A percentile compares a stretch with the other conserved stretches of the same genome.
Conservation (phyloP, 2,888 invertebrate genomes). For the Enchytraeus crypticus region DNA sequence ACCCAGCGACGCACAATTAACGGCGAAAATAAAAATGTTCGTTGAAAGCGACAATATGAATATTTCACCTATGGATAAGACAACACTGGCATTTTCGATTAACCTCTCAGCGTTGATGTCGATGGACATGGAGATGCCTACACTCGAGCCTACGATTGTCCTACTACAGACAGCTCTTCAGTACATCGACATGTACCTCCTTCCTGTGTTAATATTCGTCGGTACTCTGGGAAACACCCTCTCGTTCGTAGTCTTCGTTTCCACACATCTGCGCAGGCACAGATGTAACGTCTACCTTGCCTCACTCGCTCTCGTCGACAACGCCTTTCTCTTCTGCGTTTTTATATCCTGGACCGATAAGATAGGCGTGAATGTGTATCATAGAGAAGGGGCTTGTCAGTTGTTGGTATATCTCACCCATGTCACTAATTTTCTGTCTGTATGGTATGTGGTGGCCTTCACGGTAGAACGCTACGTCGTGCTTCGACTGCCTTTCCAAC, state of each 20-base stretch:
- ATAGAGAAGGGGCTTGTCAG: constrained; percentile 19
- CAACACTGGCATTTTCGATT: too few relatives aligned
- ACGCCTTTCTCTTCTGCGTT: not conserved
- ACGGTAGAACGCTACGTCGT: constrained; percentile 23
- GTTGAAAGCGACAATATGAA: too few relatives aligned
- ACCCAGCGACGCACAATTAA: too few relatives aligned
- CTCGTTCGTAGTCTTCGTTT: constrained; percentile 51
- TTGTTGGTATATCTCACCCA: constrained; percentile 21
- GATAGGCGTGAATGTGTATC: constrained; percentile 4
- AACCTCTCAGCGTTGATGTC: too few relatives aligned
- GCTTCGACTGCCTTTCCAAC: constrained; percentile 18
- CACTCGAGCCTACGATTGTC: not conserved
- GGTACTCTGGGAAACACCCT: constrained; percentile 69
- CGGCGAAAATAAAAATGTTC: too few relatives aligned
- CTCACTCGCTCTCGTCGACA: constrained; percentile 1
- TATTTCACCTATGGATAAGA: too few relatives aligned
- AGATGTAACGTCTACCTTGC: constrained; percentile 3
- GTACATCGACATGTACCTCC: constrained; percentile 55
- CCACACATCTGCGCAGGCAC: not conserved
- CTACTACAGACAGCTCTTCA: not conserved
- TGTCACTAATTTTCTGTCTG: constrained; percentile 22
- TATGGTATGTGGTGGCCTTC: constrained; percentile 25
- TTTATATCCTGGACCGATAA: not conserved
- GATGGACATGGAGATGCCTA: not conserved
- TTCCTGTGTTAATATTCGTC: constrained; percentile 50